These are phyloP conservation scores for Embiotoca jacksoni DNA, from an alignment of 2,113 vertebrate species.

Conservation along the genomic window DNA sequence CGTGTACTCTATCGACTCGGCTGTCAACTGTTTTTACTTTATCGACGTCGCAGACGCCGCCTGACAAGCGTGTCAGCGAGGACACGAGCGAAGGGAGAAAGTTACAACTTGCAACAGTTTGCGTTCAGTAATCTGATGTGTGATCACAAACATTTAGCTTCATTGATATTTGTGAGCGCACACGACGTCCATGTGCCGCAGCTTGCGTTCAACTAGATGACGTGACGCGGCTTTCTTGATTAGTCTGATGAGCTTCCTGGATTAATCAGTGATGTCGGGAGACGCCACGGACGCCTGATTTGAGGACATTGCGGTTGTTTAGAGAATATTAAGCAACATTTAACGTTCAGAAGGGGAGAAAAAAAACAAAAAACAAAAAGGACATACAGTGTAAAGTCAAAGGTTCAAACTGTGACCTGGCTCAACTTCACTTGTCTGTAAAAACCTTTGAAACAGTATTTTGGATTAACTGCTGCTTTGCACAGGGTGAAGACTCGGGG, in stretches of 20 bases:
- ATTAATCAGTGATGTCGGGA: constrained; percentile 37
- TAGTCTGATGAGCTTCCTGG: constrained; percentile 34
- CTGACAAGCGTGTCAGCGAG: constrained; percentile 13
- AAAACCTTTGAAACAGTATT: too few relatives aligned
- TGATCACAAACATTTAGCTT: neutral
- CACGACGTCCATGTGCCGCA: neutral
- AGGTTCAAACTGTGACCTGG: too few relatives aligned
- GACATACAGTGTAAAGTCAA: too few relatives aligned
- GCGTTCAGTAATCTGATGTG: neutral
- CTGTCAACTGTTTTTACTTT: constrained; percentile 24
- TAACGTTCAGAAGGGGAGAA: too few relatives aligned
- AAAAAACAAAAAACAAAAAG: too few relatives aligned
- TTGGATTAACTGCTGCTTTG: too few relatives aligned
- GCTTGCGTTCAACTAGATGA: constrained; percentile 14
- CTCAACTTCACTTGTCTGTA: too few relatives aligned
- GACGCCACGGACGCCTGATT: neutral
- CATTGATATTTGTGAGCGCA: neutral
- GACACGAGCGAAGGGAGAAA: neutral
- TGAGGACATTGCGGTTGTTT: neutral
- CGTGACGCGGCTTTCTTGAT: constrained; percentile 14
- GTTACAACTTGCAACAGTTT: neutral
- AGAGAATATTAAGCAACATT: too few relatives aligned
- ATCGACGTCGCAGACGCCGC: constrained; percentile 19
- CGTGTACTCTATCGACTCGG: neutral
- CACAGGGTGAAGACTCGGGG: too few relatives aligned